Conservation (phyloP, 92 coral and sea anemone species). For the Galaxea fascicularis region DNA sequence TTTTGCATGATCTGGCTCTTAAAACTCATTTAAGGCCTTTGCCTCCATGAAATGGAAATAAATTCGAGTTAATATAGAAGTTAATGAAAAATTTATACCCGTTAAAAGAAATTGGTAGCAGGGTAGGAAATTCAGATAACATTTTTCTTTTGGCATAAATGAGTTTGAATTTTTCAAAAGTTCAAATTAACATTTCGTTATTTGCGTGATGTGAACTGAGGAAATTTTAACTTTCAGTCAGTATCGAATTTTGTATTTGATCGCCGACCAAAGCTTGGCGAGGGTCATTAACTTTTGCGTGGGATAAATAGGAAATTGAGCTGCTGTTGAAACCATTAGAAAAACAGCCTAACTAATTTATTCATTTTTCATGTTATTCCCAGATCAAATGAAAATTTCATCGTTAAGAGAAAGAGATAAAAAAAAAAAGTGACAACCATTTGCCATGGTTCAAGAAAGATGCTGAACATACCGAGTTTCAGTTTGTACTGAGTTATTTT, state of each 20-base stretch:
- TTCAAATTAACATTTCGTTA: neutral
- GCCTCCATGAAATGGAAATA: constrained; percentile 62
- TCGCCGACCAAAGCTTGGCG: constrained; percentile 20
- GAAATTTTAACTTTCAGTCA: neutral
- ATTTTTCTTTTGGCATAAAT: neutral
- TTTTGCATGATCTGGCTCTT: constrained; percentile 39
- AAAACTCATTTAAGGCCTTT: constrained; percentile 46
- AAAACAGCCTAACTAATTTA: constrained; percentile 23
- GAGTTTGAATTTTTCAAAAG: neutral
- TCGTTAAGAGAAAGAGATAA: neutral
- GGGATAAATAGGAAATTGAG: constrained; percentile 44
- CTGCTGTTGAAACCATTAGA: constrained; percentile 51
- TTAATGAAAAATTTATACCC: constrained; percentile 76
- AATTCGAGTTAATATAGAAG: constrained; percentile 67
- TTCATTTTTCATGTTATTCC: constrained; percentile 37
- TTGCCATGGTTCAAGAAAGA: neutral
- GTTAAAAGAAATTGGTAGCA: constrained; percentile 13
- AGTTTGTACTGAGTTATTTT: neutral
- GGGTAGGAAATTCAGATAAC: neutral
- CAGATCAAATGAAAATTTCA: constrained; percentile 8
- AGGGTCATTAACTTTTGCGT: constrained; percentile 22
- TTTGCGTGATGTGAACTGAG: neutral
- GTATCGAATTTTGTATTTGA: neutral
- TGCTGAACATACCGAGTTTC: neutral
- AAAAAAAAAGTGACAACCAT: neutral